Evolutionary conservation across 1,140 invertebrate genomes (phyloP), one percentile per base, ranked within the genome.

Genomic region (Brachystomella parvula): DNA sequence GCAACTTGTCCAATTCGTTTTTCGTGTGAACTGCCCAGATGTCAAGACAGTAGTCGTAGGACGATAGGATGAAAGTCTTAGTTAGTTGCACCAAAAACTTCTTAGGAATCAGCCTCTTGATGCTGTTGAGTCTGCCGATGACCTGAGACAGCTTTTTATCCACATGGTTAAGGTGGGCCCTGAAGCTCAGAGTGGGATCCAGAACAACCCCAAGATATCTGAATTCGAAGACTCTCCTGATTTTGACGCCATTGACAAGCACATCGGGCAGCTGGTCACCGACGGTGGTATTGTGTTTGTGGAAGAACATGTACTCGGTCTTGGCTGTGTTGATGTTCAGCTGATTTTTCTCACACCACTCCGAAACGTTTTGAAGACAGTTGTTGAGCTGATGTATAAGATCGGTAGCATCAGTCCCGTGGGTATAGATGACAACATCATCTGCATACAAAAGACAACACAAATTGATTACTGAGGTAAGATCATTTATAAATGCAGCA

Each of bases 401-500:
- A 15, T 19, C 57, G 3, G 3, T 31, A 29, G 30, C 3, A 30
- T 59, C 57, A 28, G 30, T 12, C 12, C 57, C 59, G 2, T 9
- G 2, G 3, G 30, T 9, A 19, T 12, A 35, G 15, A 74, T 32
- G 3, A 72, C 74, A 17, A 72, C 74, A 58, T 77, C 73, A 49
- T 76, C 75, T 17, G 74, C 76, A 59, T 72, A 76, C 1, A 73
- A 31, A 1, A 64, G 28, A 17, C 57, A 61, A 24, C 65, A 64
- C n/a, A 65, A 30, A n/a, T 67, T 24, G 1, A 53, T 29, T 58
- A 21, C 28, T 35, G 24, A 59, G 3, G 67, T 68, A 9, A 75
- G 69, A 53, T 75, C 75, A 47, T 69, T 73, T 0, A 68, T 71
- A 56, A 69, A 75, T 3, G 74, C 53, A 12, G 66, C 66, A 59